Conservation (phyloP, 2,888 invertebrate species). For the Stenurella melanura region DNA sequence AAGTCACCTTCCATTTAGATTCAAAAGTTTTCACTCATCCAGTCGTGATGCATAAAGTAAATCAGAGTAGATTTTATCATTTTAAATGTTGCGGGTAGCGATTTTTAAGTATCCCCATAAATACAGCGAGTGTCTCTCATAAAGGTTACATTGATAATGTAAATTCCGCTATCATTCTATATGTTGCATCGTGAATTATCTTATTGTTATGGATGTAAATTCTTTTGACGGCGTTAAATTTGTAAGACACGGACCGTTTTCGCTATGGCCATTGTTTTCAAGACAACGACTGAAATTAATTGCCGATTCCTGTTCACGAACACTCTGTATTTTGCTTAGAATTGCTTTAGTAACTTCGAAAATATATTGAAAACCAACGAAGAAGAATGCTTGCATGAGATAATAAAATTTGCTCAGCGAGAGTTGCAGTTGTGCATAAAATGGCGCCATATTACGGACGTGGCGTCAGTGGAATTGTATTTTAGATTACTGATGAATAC, state of each 20-base stretch:
- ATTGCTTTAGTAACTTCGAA: constrained; percentile 23
- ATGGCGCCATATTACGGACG: background rate
- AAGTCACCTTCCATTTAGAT: constrained; percentile 42
- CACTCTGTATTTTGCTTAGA: constrained; percentile 50
- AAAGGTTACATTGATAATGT: constrained; percentile 57
- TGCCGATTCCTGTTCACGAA: constrained; percentile 51
- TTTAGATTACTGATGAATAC: background rate
- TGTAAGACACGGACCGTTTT: constrained; percentile 52
- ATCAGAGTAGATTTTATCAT: constrained; percentile 58
- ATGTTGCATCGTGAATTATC: constrained; percentile 40
- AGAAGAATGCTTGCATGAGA: background rate
- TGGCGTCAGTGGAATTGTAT: background rate
- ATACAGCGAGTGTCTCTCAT: constrained; percentile 52
- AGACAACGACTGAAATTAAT: constrained; percentile 54
- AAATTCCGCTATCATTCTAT: constrained; percentile 51
- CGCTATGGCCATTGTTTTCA: constrained; percentile 54
- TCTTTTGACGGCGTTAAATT: constrained; percentile 52
- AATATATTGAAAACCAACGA: background rate
- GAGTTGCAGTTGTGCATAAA: background rate
- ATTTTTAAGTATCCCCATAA: constrained; percentile 55
- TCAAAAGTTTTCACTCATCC: constrained; percentile 53
- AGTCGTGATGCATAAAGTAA: constrained; percentile 57
- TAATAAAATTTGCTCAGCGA: background rate
- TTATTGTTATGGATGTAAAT: constrained; percentile 49
- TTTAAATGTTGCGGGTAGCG: constrained; percentile 55